Conservation (phyloP, 1,140 invertebrate genomes). For the Spodoptera litura region DNA sequence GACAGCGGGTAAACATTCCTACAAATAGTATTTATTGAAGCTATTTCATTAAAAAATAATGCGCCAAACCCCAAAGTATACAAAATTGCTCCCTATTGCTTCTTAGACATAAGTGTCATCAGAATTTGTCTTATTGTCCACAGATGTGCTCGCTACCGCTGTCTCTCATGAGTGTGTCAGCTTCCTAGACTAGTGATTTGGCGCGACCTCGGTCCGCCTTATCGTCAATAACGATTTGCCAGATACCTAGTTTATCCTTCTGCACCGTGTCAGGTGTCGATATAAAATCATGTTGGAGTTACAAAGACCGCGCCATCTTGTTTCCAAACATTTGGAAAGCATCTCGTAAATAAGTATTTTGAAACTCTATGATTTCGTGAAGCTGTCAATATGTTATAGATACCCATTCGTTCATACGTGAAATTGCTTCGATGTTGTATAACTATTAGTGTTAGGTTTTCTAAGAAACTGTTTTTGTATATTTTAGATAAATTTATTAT, state of each 20-base stretch:
- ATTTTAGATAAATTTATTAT: background rate
- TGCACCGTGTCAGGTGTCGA: conserved; percentile 47
- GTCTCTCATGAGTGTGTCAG: background rate
- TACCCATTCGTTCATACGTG: background rate
- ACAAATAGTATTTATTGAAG: too few species aligned
- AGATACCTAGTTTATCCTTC: conserved; percentile 49
- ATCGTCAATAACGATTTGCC: conserved; percentile 49
- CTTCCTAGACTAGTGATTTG: conserved; percentile 42
- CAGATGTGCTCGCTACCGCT: background rate
- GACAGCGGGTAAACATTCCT: background rate
- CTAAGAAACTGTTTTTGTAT: background rate
- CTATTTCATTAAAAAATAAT: too few species aligned
- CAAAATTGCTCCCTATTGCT: too few species aligned
- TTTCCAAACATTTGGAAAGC: conserved; percentile 10
- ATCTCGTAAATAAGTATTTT: conserved; percentile 2
- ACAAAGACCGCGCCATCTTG: conserved; percentile 12
- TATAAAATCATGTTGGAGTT: conserved; percentile 52
- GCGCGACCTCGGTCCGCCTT: conserved; percentile 47
- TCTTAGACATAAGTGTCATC: too few species aligned
- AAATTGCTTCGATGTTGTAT: background rate
- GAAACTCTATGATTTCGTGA: conserved; percentile 27
- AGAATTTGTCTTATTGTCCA: too few species aligned
- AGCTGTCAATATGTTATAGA: conserved; percentile 19
- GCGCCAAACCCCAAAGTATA: too few species aligned
- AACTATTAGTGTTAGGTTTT: background rate